Conservation (phyloP, 1,140 invertebrate species). For the Bursaphelenchus mucronatus region DNA sequence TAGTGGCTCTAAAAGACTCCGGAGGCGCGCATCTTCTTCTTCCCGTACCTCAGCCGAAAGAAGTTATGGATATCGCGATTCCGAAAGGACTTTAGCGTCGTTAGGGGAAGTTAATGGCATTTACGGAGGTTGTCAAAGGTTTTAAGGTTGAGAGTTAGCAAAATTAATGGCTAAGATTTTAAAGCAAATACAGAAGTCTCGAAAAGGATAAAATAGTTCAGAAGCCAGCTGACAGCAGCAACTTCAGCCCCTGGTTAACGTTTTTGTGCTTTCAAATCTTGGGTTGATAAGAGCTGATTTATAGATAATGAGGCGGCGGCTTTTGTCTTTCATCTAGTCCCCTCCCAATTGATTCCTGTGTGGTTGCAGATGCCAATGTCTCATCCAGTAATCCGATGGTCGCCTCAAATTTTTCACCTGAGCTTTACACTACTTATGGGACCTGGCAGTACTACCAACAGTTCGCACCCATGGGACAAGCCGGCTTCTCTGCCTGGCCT, state of each 20-base stretch:
- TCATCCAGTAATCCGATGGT: constrained; percentile 9
- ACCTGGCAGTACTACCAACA: constrained; percentile 48
- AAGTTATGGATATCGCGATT: too few species aligned
- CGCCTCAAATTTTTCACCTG: too few species aligned
- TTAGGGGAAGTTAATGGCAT: too few species aligned
- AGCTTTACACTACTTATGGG: constrained; percentile 25
- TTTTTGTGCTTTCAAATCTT: constrained; percentile 5
- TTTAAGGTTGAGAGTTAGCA: too few species aligned
- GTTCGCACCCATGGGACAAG: constrained; percentile 34
- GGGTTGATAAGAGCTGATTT: constrained; percentile 24
- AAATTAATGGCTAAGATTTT: background rate
- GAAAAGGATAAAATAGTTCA: too few species aligned
- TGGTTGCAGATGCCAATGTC: constrained; percentile 39
- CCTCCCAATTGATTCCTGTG: constrained; percentile 27
- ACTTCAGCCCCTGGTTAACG: background rate
- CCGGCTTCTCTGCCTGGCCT: constrained; percentile 41
- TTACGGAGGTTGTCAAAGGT: too few species aligned
- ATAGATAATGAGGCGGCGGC: constrained; percentile 13
- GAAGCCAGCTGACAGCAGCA: background rate
- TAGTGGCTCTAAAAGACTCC: too few species aligned
- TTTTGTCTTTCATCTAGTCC: background rate
- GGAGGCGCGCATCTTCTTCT: too few species aligned
- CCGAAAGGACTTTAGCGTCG: too few species aligned
- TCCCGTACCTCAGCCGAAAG: too few species aligned
- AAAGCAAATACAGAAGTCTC: background rate